Evolutionary conservation across 1,140 invertebrate species (phyloP), one percentile per base, ranked within the genome.

Genomic region (Drosophila virilis): DNA sequence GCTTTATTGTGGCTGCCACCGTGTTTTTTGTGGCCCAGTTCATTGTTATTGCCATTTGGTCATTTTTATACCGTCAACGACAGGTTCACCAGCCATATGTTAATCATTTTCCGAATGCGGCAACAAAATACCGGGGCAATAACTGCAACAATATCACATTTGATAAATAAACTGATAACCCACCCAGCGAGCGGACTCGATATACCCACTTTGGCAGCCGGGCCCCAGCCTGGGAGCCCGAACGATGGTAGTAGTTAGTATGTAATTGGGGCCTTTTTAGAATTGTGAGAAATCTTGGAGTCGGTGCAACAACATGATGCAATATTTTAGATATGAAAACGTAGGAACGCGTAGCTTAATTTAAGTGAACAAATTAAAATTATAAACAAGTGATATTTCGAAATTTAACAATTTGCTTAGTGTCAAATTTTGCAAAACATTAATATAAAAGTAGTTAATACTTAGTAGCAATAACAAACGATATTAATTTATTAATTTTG

Each of bases 11-110:
- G 35, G 96, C 96, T 8, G 96, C 95, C 15, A 95, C 96, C 1
- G 94, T 97, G 17, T 97, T 98, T 93, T 93, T 97, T 67, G 94
- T 96, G 13, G 96, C 95, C 1, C 97, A 97, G 93, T 94, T 97
- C 81, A 95, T 96, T 65, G 94, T 97, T 51, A 95, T 97, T 60
- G 95, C 96, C 13, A 96, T 95, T 50, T 97, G 96, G 96, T 96
- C 96, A 55, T 96, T 96, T 91, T 95, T 96, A 90, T 97, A 96
- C 95, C 96, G 97, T 88, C 94, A 96, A 73, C 94, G 96, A 80
- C 94, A 89, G 40, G 80, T 80, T 35, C 77, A 71, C 10, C 84
- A 89, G 65, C 70, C 84, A 50, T 89, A 90, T 52, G 74, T 60
- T 13, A 85, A 73, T 66, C 74, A 82, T 12, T 66, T 64, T 32